Evolutionary conservation across 2,888 invertebrate species (phyloP).

Genomic region (Bellardia bayeri): DNA sequence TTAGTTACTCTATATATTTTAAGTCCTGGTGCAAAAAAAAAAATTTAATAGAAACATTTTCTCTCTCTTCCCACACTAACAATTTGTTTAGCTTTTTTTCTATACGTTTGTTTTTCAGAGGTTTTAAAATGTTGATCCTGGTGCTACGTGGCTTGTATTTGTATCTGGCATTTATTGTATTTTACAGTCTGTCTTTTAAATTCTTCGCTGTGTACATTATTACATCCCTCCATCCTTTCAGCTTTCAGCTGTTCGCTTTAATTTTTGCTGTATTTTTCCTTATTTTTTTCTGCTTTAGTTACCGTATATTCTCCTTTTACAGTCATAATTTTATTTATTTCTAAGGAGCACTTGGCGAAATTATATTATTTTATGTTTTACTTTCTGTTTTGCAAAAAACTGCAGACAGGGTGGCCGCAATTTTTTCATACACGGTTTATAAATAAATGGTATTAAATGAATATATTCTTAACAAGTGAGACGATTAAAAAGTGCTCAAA

Average conservation of each 20-base stretch:
- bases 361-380: conserved; percentile 47
- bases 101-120: neutral
- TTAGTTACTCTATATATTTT: conserved; percentile 34
- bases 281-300: conserved; percentile 12
- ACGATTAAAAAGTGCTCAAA: too few species aligned
- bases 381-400: neutral
- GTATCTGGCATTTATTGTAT: conserved; percentile 17
- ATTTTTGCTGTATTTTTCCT: conserved; percentile 9
- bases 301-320: conserved; percentile 31
- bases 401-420: conserved; percentile 1
- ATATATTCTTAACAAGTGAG: neutral
- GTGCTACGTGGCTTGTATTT: conserved; percentile 10
- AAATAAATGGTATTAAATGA: too few species aligned
- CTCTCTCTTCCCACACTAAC: neutral
- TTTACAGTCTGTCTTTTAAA: conserved; percentile 8
- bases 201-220: neutral
- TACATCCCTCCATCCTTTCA: neutral
- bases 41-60: neutral
- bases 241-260: neutral
- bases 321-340: conserved; percentile 59
- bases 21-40: neutral
- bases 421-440: neutral
- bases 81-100: conserved; percentile 28
- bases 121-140: conserved; percentile 45
- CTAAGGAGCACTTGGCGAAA: conserved; percentile 33